A percentile compares a stretch with the other conserved stretches of the same genome.
These are phyloP conservation scores for Dissostichus mawsoni DNA, from an alignment of 2,113 vertebrate species.

Conservation along the genomic window DNA sequence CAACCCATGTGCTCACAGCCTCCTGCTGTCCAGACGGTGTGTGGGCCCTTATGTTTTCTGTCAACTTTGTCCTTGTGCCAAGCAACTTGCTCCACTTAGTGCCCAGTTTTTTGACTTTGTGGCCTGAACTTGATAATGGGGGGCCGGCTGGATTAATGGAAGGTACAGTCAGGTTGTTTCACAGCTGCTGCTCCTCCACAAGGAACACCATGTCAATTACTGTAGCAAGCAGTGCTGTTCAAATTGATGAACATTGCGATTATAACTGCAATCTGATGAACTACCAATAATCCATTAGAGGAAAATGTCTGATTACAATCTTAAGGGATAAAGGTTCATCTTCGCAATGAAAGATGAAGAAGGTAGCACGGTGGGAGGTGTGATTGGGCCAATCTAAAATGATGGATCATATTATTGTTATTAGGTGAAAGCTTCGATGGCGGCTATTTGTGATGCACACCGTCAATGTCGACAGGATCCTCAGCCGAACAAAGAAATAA, in stretches of 20 bases:
- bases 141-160: slow-evolving; percentile 76
- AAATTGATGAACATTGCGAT: slow-evolving; percentile 33
- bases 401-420: slow-evolving; percentile 86
- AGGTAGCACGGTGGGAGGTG: slow-evolving; percentile 57
- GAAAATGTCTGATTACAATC: slow-evolving; percentile 51
- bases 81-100: slow-evolving; percentile 81
- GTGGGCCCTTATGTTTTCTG: slow-evolving; percentile 80
- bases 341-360: slow-evolving; percentile 62
- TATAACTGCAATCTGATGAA: slow-evolving; percentile 48
- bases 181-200: slow-evolving; percentile 17
- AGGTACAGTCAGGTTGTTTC: slow-evolving; percentile 30
- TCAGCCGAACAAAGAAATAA: slow-evolving; percentile 82
- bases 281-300: slow-evolving; percentile 59
- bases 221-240: not conserved
- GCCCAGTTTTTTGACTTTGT: slow-evolving; percentile 85
- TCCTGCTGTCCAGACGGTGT: slow-evolving; percentile 77
- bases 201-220: slow-evolving; percentile 16
- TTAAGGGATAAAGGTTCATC: slow-evolving; percentile 46
- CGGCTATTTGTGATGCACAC: slow-evolving; percentile 79
- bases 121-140: slow-evolving; percentile 81
- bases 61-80: slow-evolving; percentile 87
- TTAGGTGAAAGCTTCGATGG: slow-evolving; percentile 83
- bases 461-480: slow-evolving; percentile 78
- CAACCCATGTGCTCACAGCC: slow-evolving; percentile 76
- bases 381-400: slow-evolving; percentile 77